Base-by-base conservation (phyloP, 2,113 vertebrate genomes). In the Dinomys branickii region DNA sequence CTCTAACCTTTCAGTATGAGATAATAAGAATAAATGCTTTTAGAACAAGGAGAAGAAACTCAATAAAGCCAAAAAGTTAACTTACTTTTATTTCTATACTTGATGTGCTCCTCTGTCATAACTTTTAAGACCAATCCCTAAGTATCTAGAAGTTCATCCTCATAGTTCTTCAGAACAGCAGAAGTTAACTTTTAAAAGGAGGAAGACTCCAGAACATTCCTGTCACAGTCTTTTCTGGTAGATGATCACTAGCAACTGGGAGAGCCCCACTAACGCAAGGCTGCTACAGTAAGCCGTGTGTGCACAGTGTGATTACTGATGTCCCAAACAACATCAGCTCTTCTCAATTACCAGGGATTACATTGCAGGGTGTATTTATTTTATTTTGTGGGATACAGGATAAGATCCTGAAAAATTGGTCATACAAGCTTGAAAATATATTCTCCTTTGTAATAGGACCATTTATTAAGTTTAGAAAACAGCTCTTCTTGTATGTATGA, bases 181-280 rank as follows among this genome's bases (percentile, higher is more conserved):
- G 7, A 95, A 93, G 63, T 83, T 86, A 54, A 5, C 91, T 97
- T 93, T 90, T 75, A 92, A 80, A 38, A 94, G 24, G 52, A 93
- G 54, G 52, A 63, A 88, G 28, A 91, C 12, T 67, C 7, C 33
- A 78, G 65, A 94, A 88, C 9, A 71, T 52, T 59, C 33, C 71
- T 92, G 19, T 83, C 26, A 59, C 2, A 84, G 8, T 56, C 7
- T 96, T 75, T 91, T 80, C 38, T 56, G 67, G 19, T 2, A 95
- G 44, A 95, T 52, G 22, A 81, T 5, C 78, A 86, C 50, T 20
- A 89, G 50, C 88, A 84, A 86, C 38, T 85, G 17, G 22, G 28
- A 90, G 35, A 24, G 0, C 30, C n/a, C 47, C 4, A 73, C n/a
- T 56, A 67, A 1, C 35, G 26, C 44, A 93, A 54, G 44, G 61